phyloP scores from a whole-genome alignment of 2,888 invertebrate genomes.

The Chloroclysta siterata region DNA sequence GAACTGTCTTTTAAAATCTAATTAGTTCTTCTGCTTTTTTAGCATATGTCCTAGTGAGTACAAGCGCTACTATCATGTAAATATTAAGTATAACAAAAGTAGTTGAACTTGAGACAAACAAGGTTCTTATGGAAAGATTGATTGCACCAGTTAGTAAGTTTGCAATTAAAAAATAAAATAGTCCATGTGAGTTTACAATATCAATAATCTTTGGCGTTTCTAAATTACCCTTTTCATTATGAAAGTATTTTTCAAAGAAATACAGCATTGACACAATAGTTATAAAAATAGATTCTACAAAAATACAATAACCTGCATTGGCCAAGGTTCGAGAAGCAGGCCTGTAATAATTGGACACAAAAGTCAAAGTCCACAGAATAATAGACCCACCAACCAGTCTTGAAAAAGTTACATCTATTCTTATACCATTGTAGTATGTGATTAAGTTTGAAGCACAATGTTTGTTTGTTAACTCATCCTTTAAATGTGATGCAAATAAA shows the following conservation, averaged over 20 bases:
- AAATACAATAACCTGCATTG: constrained; percentile 92
- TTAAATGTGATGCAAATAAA: constrained; percentile 89
- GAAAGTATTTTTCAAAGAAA: constrained; percentile 78
- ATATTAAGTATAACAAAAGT: constrained; percentile 83
- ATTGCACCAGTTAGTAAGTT: constrained; percentile 94
- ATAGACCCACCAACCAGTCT: constrained; percentile 43
- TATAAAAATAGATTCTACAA: constrained; percentile 88
- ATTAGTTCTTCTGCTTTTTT: constrained; percentile 53
- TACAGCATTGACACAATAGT: constrained; percentile 83
- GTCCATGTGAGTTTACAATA: constrained; percentile 91
- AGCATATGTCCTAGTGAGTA: constrained; percentile 58
- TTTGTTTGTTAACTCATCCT: constrained; percentile 77
- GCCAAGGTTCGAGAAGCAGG: constrained; percentile 92
- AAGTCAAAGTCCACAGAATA: constrained; percentile 72
- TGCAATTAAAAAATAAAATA: constrained; percentile 92
- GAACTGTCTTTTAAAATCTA: neutral
- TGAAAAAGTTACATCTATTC: constrained; percentile 22
- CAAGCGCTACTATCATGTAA: constrained; percentile 81
- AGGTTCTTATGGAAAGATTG: constrained; percentile 89
- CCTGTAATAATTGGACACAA: constrained; percentile 76
- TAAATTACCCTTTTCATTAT: constrained; percentile 53
- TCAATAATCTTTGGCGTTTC: constrained; percentile 85
- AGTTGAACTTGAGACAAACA: constrained; percentile 64
- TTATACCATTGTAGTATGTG: constrained; percentile 14
- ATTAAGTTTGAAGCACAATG: constrained; percentile 38